Evolutionary conservation across 1,140 invertebrate genomes (phyloP).

Genomic region (Megalopta genalis): DNA sequence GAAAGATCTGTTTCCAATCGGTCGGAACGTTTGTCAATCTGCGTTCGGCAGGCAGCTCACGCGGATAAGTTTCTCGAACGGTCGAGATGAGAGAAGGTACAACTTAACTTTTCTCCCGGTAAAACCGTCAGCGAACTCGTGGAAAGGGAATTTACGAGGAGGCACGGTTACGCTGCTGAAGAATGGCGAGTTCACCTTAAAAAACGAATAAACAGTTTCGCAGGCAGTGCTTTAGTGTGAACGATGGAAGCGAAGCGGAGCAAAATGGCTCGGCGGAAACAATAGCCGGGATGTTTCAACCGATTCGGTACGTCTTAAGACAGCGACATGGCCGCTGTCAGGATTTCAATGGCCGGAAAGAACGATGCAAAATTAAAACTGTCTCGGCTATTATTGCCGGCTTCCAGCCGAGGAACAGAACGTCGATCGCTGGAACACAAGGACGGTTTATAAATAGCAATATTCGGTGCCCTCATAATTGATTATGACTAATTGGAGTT

Average conservation of each 20-base stretch:
- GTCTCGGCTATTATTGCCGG: no score
- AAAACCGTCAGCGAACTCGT: slow-evolving; percentile 37
- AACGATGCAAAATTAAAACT: neutral
- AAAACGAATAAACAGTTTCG: slow-evolving; percentile 34
- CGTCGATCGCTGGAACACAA: no score
- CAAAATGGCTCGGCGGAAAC: neutral
- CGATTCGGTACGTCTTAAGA: neutral
- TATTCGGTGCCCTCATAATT: no score
- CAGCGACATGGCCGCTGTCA: neutral
- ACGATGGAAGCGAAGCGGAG: neutral
- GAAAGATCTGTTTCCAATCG: no score
- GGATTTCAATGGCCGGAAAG: neutral
- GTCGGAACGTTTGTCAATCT: neutral
- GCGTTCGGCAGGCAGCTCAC: slow-evolving; percentile 4
- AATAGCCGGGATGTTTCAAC: neutral
- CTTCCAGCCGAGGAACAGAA: no score
- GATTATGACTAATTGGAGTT: no score
- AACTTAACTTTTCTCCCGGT: slow-evolving; percentile 14
- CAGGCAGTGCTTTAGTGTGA: neutral
- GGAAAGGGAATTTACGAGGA: slow-evolving; percentile 22
- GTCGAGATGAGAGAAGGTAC: slow-evolving; percentile 16
- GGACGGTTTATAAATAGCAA: no score
- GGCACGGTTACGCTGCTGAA: neutral
- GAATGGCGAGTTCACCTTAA: slow-evolving; percentile 23
- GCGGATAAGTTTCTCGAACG: slow-evolving; percentile 19